phyloP scores from a whole-genome alignment of 2,888 invertebrate species.

The Nomada lathburiana region DNA sequence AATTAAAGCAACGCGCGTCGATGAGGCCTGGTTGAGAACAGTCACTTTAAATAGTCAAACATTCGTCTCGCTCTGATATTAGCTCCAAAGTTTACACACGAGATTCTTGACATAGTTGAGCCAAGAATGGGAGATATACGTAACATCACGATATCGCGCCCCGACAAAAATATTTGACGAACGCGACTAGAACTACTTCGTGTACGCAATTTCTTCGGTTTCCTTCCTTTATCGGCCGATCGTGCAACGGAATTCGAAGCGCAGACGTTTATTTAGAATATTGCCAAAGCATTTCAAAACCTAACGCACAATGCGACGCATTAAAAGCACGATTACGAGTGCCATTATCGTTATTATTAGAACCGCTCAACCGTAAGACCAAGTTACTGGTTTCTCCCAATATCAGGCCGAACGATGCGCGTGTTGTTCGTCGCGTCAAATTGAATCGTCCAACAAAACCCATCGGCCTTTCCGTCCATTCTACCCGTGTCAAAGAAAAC shows the following conservation, averaged over 20 bases:
- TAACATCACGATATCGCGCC: background rate
- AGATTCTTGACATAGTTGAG: background rate
- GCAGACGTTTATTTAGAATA: conserved; percentile 15
- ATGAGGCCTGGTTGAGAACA: too few relatives aligned
- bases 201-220: conserved; percentile 33
- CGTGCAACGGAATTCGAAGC: conserved; percentile 43
- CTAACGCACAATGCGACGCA: too few relatives aligned
- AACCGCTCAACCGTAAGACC: too few relatives aligned
- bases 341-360: too few relatives aligned
- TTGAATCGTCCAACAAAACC: too few relatives aligned
- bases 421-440: background rate
- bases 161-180: background rate
- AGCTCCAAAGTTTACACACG: background rate
- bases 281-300: too few relatives aligned
- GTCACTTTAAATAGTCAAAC: too few relatives aligned
- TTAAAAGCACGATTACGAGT: too few relatives aligned
- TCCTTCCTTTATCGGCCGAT: conserved; percentile 32
- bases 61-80: background rate
- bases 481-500: background rate
- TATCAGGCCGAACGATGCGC: background rate
- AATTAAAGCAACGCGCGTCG: too few relatives aligned
- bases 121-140: too few relatives aligned
- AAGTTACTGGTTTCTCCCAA: background rate
- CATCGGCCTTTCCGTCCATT: background rate
- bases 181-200: conserved; percentile 21